Base-by-base conservation (phyloP, 2,888 invertebrate genomes). In the Cybosia mesomella region DNA sequence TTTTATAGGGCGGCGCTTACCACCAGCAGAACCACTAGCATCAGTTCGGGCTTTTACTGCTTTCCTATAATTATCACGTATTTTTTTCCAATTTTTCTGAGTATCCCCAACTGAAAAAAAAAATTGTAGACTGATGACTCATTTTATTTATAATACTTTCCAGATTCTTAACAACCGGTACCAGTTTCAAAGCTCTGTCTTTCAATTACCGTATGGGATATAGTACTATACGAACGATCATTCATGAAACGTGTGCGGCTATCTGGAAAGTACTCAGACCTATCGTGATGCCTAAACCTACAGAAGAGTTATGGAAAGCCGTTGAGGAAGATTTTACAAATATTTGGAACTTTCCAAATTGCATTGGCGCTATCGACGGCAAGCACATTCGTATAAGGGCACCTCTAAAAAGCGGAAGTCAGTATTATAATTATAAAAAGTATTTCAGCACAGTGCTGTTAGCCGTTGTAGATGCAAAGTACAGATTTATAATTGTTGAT, bases 401-500 rank as follows among this genome's bases (percentile, higher is more conserved):
- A 39, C 75, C 76, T 55, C 54, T 60, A 24, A 59, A 72, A 62
- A 70, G 63, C 54, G 71, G 71, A 43, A 62, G 64, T 59, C n/a
- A 58, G 36, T 72, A 58, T 64, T 67, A 58, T 59, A 71, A 71
- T 62, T 73, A 71, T 32, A 73, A 71, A 66, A 70, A 70, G 57
- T 60, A 53, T 60, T 74, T 61, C 64, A 66, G 64, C 54, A 68
- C 60, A 57, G 71, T 71, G n/a, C 54, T 72, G 60, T 66, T 69
- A 61, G 69, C 67, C 24, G 49, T 65, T 62, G 68, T 63, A 63
- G 70, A 72, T 53, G 64, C 75, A 28, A 64, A 65, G 36, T 61
- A 69, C 55, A 72, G 55, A 60, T 69, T 71, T 58, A 75, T 79
- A 43, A 70, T 79, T 39, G 77, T 82, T 15, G 82, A 85, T 72